phyloP scores from a whole-genome alignment of 2,797 vertebrate species.

The Lutjanus argentimaculatus region DNA sequence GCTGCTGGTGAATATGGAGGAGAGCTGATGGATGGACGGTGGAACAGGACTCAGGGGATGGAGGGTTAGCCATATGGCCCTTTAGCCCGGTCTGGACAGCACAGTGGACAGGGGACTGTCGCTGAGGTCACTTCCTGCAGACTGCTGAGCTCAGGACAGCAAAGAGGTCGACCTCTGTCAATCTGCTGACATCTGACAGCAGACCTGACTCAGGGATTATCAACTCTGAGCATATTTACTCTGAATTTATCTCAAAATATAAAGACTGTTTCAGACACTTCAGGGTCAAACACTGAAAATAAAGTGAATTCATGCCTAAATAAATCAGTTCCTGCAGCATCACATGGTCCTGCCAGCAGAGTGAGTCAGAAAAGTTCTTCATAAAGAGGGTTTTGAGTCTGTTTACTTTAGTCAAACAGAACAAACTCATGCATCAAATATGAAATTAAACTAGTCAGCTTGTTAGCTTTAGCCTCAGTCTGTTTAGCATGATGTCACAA shows the following conservation, averaged over 20 bases:
- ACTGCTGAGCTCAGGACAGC: conserved; percentile 54
- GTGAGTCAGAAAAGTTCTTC: no score
- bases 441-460: no score
- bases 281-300: background rate
- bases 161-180: conserved; percentile 37
- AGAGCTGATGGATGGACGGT: conserved; percentile 27
- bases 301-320: background rate
- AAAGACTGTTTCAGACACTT: background rate
- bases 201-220: conserved; percentile 46
- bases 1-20: conserved; percentile 44
- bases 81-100: background rate
- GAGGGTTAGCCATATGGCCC: conserved; percentile 50
- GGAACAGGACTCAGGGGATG: conserved; percentile 30
- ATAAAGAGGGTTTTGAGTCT: no score
- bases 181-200: conserved; percentile 48
- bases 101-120: background rate
- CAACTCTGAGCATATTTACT: background rate
- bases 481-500: no score
- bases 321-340: no score
- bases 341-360: no score
- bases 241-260: background rate
- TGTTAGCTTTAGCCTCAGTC: background rate
- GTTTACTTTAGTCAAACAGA: no score
- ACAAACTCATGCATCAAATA: no score
- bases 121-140: conserved; percentile 58